A percentile compares a stretch with the other conserved stretches of the same genome.
Evolutionary conservation across 2,797 vertebrate species (phyloP).

Genomic region (Nyctalus aviator): DNA sequence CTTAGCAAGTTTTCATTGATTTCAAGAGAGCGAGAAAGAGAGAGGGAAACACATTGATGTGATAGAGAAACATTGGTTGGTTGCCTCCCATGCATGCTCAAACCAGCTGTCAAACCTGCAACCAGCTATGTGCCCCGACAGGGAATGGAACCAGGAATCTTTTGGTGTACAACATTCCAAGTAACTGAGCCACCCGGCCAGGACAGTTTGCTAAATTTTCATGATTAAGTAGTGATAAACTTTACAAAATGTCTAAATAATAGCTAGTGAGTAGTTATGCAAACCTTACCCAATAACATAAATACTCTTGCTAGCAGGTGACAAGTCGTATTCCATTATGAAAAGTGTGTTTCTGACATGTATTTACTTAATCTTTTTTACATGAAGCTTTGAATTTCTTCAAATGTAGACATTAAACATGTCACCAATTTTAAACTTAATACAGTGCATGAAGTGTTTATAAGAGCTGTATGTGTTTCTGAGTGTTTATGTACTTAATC

Average conservation of each 20-base stretch:
- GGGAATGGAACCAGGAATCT: not conserved
- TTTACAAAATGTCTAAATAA: conserved; percentile 11
- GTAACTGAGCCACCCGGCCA: not conserved
- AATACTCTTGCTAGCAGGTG: conserved; percentile 13
- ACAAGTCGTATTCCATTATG: not conserved
- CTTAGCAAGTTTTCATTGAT: not conserved
- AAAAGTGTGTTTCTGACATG: conserved; percentile 52
- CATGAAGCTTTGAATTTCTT: conserved; percentile 56
- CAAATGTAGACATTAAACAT: conserved; percentile 66
- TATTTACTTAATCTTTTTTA: conserved; percentile 63
- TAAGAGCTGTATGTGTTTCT: conserved; percentile 58
- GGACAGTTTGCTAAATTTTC: not conserved
- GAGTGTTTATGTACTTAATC: conserved; percentile 62
- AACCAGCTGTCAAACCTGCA: not conserved
- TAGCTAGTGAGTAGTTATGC: not conserved
- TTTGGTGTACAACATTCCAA: not conserved
- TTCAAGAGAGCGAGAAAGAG: not conserved
- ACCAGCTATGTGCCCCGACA: not conserved
- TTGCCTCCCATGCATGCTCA: not conserved
- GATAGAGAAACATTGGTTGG: not conserved
- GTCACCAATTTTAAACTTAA: conserved; percentile 66
- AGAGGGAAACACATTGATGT: not conserved
- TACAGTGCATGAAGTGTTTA: conserved; percentile 45
- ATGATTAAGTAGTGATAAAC: not conserved
- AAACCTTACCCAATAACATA: not conserved